Conservation (phyloP, 2,888 invertebrate species). For the Ichneumoninae sp. region DNA sequence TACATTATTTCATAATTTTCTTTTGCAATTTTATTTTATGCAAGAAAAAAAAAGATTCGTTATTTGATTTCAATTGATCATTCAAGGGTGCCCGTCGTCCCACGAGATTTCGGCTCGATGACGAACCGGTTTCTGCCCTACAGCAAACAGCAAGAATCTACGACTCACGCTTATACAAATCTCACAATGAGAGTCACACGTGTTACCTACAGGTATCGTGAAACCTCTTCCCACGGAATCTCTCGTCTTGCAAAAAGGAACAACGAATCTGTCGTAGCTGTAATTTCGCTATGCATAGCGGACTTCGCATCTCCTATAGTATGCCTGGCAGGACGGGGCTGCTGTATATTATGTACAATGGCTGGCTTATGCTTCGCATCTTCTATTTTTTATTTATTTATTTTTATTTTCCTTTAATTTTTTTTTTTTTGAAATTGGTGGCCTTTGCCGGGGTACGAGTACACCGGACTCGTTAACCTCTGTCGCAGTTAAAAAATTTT, state of each 20-base stretch:
- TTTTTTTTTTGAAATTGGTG: constrained; percentile 46
- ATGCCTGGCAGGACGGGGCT: constrained; percentile 56
- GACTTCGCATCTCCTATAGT: constrained; percentile 52
- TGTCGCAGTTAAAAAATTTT: constrained; percentile 68
- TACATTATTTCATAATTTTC: not conserved
- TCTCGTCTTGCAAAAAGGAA: constrained; percentile 59
- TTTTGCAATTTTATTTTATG: not conserved
- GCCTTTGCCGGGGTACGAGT: constrained; percentile 75
- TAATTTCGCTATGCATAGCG: constrained; percentile 53
- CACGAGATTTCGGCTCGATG: constrained; percentile 49
- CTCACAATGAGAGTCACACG: constrained; percentile 41
- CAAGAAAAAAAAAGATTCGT: not conserved
- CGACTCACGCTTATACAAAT: constrained; percentile 33
- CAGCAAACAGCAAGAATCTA: constrained; percentile 33
- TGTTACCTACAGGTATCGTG: constrained; percentile 11
- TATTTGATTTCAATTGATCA: constrained; percentile 4
- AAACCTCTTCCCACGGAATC: constrained; percentile 39
- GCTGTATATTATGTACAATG: constrained; percentile 74
- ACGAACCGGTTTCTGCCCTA: constrained; percentile 52
- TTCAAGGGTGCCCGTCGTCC: constrained; percentile 8
- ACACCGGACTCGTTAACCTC: constrained; percentile 72
- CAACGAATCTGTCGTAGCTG: constrained; percentile 48
- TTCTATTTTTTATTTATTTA: constrained; percentile 27
- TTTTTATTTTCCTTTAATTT: constrained; percentile 25
- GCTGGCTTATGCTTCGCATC: constrained; percentile 61